Base-by-base conservation (phyloP, 2,797 vertebrate genomes). In the Apodemus agrarius region DNA sequence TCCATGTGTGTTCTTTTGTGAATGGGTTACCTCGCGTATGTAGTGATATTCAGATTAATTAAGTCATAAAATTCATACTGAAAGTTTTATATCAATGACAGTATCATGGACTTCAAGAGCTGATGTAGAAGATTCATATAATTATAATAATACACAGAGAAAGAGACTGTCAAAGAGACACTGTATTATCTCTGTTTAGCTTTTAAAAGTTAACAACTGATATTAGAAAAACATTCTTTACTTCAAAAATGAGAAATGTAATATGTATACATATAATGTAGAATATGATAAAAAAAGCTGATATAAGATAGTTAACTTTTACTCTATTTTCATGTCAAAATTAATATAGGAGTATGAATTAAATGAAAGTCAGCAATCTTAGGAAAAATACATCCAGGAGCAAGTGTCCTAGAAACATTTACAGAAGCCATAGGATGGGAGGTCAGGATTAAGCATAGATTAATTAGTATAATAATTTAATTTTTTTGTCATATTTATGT, bases 281-380 rank as follows among this genome's bases (percentile, higher is more conserved):
- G 76, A 21, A 96, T 21, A 63, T n/a, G 96, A 67, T 76, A 97
- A 86, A 90, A 97, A 96, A 91, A 92, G n/a, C 31, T 92, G 92
- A 92, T 97, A 94, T 3, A 61, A 95, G 59, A 93, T 61, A 94
- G 80, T 69, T 93, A 84, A 67, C 49, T 92, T 91, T 96, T 72
- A 91, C 96, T 92, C 75, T 69, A 90, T 46, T 93, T 97, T 96
- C 92, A 78, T 54, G 95, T 91, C 37, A 89, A 97, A 97, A 97
- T 76, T 93, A 96, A 85, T 75, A 91, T 0, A 97, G 57, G 2
- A 96, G 93, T 95, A 95, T 93, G 72, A 97, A 93, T 80, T 76
- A 97, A 93, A 95, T 67, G 57, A 95, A 97, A 90, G 91, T 46
- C n/a, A 96, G 96, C 1, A 97, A 94, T 78, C 6, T 96, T 95